A percentile compares a stretch with the other conserved stretches of the same genome.
Conservation (phyloP, 2,888 invertebrate species). For the Mantis religiosa region DNA sequence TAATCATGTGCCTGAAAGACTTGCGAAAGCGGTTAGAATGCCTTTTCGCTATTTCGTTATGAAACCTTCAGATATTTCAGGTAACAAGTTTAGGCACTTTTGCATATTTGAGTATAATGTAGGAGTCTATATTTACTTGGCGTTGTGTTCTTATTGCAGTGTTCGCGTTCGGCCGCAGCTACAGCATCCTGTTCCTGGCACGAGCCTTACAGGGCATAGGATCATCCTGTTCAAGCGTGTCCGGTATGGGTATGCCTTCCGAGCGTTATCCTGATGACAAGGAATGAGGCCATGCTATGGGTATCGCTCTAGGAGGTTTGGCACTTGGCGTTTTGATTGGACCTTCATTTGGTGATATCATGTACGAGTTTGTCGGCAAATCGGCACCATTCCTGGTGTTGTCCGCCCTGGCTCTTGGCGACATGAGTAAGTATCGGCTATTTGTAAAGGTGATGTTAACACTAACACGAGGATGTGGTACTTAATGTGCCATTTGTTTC, state of each 20-base stretch:
- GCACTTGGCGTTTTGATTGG: slow-evolving; percentile 97
- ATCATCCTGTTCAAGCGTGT: slow-evolving; percentile 97
- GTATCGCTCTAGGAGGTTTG: slow-evolving; percentile 93
- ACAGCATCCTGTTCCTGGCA: slow-evolving; percentile 88
- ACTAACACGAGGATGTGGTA: no score
- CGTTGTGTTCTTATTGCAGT: slow-evolving; percentile 53
- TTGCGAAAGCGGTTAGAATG: no score
- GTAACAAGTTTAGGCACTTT: no score
- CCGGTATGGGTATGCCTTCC: slow-evolving; percentile 99
- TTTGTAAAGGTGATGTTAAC: not conserved
- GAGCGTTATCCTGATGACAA: slow-evolving; percentile 96
- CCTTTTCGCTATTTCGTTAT: no score
- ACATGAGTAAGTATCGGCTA: slow-evolving; percentile 72
- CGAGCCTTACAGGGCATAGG: slow-evolving; percentile 96
- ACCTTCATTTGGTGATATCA: slow-evolving; percentile 96
- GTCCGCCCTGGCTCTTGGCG: slow-evolving; percentile 89
- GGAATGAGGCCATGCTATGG: slow-evolving; percentile 98
- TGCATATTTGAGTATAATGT: no score
- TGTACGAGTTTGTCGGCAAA: slow-evolving; percentile 98
- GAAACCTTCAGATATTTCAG: no score
- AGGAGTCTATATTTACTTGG: no score
- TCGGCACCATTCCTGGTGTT: slow-evolving; percentile 95
- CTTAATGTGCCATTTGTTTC: slow-evolving; percentile 24
- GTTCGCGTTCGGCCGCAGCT: slow-evolving; percentile 96
- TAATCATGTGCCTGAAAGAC: no score